Conservation (phyloP, 2,113 vertebrate species). For the Hydrochoerus hydrochaeris region DNA sequence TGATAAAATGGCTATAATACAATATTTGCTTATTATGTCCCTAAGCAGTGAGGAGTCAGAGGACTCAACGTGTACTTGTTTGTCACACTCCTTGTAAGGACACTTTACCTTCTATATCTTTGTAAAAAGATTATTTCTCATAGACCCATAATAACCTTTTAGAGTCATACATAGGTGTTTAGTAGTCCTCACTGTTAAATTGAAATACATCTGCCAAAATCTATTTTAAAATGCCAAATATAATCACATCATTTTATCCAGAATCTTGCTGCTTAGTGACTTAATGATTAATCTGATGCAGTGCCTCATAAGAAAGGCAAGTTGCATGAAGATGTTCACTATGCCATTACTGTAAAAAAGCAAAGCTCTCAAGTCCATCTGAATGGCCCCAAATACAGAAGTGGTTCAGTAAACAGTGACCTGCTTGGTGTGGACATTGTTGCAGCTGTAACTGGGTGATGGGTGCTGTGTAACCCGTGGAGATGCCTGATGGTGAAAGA, state of each 20-base stretch:
- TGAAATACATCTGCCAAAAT: neutral
- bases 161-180: neutral
- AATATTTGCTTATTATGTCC: neutral
- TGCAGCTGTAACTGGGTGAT: neutral
- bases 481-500: neutral
- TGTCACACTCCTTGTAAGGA: neutral
- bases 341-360: slow-evolving; percentile 12
- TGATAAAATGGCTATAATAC: neutral
- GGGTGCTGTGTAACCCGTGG: neutral
- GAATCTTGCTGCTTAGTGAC: slow-evolving; percentile 12
- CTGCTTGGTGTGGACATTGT: neutral
- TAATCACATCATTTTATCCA: neutral
- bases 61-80: neutral
- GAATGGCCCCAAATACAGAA: neutral
- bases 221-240: neutral
- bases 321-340: neutral
- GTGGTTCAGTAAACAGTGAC: neutral
- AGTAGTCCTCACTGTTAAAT: neutral
- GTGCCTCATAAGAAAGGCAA: neutral
- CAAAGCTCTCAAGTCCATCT: neutral
- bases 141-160: neutral
- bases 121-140: slow-evolving; percentile 7
- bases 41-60: neutral
- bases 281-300: neutral
- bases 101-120: neutral